Conservation (phyloP, 2,113 vertebrate species). For the Limanda limanda region DNA sequence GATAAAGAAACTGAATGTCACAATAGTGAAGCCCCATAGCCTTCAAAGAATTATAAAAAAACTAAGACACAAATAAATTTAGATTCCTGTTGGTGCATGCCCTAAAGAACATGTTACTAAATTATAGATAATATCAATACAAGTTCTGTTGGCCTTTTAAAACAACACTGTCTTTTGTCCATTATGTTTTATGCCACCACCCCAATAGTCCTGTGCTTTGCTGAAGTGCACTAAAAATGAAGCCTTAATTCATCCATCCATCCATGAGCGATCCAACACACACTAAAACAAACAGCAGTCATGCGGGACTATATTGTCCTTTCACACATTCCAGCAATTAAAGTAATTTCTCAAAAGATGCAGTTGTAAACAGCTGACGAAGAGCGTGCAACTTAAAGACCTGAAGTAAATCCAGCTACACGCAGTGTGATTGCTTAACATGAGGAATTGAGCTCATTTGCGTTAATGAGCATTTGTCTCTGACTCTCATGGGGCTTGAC, state of each 20-base stretch:
- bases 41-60: background rate
- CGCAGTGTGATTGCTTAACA: conserved; percentile 37
- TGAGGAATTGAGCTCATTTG: conserved; percentile 50
- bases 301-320: conserved; percentile 5
- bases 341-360: conserved; percentile 8
- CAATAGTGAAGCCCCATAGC: no score
- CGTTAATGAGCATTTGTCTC: conserved; percentile 48
- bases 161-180: no score
- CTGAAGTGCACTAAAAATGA: no score
- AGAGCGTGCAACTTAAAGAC: background rate
- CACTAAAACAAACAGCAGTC: background rate
- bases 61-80: no score
- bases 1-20: no score
- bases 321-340: conserved; percentile 8
- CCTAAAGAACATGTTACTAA: no score
- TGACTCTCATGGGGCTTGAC: conserved; percentile 27
- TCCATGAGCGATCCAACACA: background rate
- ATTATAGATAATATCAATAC: background rate
- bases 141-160: no score
- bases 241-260: no score
- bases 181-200: no score
- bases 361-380: conserved; percentile 31
- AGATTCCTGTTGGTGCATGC: no score
- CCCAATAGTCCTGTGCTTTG: no score
- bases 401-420: conserved; percentile 27